phyloP scores from a whole-genome alignment of 2,797 vertebrate species.

The Leucoraja ocellata region DNA sequence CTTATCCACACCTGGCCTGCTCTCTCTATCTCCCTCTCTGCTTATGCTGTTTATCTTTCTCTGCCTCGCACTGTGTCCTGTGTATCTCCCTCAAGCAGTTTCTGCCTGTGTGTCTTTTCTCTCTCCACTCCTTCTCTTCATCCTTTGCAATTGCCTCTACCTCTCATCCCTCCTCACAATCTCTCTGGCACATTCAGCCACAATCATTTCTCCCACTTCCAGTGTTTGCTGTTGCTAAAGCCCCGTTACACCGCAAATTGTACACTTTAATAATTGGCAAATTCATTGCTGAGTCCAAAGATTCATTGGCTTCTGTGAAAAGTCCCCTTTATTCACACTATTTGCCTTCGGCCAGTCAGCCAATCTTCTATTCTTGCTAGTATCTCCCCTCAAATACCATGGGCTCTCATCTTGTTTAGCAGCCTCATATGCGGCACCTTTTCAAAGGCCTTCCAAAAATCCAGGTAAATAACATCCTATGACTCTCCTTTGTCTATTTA shows the following conservation, averaged over 20 bases:
- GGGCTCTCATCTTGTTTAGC: too few species aligned
- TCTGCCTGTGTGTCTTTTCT: not conserved
- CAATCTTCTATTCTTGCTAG: too few species aligned
- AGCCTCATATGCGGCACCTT: too few species aligned
- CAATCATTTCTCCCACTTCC: too few species aligned
- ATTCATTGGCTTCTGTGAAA: too few species aligned
- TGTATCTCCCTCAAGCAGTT: not conserved
- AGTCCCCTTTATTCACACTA: too few species aligned
- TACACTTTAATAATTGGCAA: not conserved
- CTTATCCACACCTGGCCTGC: not conserved
- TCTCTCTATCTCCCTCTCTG: not conserved
- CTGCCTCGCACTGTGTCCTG: not conserved
- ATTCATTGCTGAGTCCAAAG: not conserved
- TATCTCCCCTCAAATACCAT: too few species aligned
- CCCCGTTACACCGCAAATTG: not conserved
- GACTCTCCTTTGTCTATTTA: too few species aligned
- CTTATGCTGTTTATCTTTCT: not conserved
- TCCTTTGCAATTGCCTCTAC: not conserved
- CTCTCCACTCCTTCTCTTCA: not conserved
- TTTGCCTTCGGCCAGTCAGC: too few species aligned
- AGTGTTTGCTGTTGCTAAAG: not conserved
- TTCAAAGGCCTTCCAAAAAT: too few species aligned
- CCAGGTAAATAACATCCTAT: too few species aligned
- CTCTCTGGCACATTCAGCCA: not conserved
- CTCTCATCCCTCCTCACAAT: not conserved